A percentile compares a stretch with the other conserved stretches of the same genome.
phyloP scores from a whole-genome alignment of 2,113 vertebrate genomes.

The Cephalopholis sonnerati region DNA sequence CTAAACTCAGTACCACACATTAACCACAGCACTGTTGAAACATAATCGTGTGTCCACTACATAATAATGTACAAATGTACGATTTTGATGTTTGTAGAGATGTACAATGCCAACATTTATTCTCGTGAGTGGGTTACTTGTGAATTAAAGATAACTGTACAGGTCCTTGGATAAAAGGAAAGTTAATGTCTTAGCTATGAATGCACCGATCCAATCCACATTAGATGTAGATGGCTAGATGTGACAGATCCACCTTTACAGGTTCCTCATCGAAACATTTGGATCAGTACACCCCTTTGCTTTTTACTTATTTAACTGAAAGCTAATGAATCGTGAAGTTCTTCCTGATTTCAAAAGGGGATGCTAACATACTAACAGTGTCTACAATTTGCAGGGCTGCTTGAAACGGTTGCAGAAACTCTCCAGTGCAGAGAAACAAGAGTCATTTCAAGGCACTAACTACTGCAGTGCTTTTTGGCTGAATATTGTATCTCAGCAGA shows the following conservation, averaged over 20 bases:
- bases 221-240: too few species aligned
- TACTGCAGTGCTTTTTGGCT: not conserved
- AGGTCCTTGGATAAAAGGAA: not conserved
- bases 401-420: constrained; percentile 10
- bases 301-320: not conserved
- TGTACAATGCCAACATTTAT: too few species aligned
- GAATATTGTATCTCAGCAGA: constrained; percentile 16
- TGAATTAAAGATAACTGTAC: too few species aligned
- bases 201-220: not conserved
- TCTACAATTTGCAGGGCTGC: not conserved
- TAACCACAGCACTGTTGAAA: too few species aligned
- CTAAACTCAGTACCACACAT: too few species aligned
- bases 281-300: not conserved
- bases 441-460: not conserved
- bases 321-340: not conserved
- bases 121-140: too few species aligned
- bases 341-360: not conserved
- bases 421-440: not conserved
- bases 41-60: too few species aligned
- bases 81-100: too few species aligned
- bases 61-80: too few species aligned
- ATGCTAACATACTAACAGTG: not conserved
- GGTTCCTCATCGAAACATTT: too few species aligned
- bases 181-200: not conserved
- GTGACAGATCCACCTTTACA: too few species aligned